Conservation (phyloP, 2,113 vertebrate species). For the Peromyscus polionotus region DNA sequence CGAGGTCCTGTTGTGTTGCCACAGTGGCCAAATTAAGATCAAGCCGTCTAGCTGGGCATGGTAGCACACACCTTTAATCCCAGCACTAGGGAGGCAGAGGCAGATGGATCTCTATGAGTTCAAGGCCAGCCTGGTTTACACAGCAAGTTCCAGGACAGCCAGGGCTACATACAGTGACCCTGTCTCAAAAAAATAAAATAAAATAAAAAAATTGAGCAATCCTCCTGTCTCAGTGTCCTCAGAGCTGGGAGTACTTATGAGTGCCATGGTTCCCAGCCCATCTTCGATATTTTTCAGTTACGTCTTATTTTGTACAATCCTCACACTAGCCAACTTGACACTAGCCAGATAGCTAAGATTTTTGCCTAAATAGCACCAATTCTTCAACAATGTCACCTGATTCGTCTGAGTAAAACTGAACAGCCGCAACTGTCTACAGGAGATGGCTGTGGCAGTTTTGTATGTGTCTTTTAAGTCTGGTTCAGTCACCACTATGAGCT, state of each 20-base stretch:
- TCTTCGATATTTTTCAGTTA: not conserved
- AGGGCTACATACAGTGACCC: not conserved
- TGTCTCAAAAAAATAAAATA: not conserved
- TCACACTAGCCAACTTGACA: not conserved
- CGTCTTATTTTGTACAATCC: not conserved
- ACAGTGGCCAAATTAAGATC: not conserved
- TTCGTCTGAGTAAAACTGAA: constrained; percentile 4
- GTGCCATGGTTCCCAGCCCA: no score
- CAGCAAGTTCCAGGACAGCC: not conserved
- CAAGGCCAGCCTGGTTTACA: not conserved
- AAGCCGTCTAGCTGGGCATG: not conserved
- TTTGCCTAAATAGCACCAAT: not conserved
- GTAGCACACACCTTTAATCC: not conserved
- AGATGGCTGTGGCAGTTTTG: not conserved
- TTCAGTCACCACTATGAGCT: not conserved
- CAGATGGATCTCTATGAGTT: not conserved
- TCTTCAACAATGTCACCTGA: not conserved
- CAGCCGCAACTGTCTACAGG: not conserved
- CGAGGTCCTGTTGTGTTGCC: not conserved
- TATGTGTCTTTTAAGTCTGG: not conserved
- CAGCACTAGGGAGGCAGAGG: not conserved
- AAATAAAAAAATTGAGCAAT: not conserved
- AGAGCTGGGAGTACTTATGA: not conserved
- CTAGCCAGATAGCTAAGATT: not conserved
- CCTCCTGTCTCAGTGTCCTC: not conserved